Evolutionary conservation across 1,140 invertebrate genomes (phyloP).

Genomic region (Pseudoatta argentina): DNA sequence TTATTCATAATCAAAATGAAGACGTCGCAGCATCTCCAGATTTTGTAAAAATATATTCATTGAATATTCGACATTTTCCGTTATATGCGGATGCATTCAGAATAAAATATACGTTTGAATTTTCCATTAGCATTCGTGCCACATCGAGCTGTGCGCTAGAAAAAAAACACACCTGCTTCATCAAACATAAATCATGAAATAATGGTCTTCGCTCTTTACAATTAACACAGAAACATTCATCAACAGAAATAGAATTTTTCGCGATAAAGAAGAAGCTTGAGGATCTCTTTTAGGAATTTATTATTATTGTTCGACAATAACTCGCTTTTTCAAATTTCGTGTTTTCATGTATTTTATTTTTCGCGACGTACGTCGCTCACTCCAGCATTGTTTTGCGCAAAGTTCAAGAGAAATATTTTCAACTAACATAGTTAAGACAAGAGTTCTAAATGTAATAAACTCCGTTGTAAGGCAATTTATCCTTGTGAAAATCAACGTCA

Average conservation of each 20-base stretch:
- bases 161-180: slow-evolving; percentile 13
- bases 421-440: not conserved
- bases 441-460: slow-evolving; percentile 21
- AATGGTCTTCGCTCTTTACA: slow-evolving; percentile 14
- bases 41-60: not conserved
- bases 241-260: not conserved
- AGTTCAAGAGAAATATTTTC: not conserved
- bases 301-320: not conserved
- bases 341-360: not conserved
- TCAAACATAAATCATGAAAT: slow-evolving; percentile 27
- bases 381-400: not conserved
- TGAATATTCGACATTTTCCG: not conserved
- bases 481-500: slow-evolving; percentile 44
- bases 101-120: not conserved
- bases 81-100: not conserved
- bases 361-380: not conserved
- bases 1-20: not conserved
- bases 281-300: not conserved
- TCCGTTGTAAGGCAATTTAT: slow-evolving; percentile 31
- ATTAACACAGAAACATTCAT: slow-evolving; percentile 20
- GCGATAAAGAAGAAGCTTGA: not conserved
- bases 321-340: not conserved
- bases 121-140: slow-evolving; percentile 13
- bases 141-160: slow-evolving; percentile 3
- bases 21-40: not conserved